phyloP scores from a whole-genome alignment of 2,113 vertebrate species.

The Rhynchomys soricoides region DNA sequence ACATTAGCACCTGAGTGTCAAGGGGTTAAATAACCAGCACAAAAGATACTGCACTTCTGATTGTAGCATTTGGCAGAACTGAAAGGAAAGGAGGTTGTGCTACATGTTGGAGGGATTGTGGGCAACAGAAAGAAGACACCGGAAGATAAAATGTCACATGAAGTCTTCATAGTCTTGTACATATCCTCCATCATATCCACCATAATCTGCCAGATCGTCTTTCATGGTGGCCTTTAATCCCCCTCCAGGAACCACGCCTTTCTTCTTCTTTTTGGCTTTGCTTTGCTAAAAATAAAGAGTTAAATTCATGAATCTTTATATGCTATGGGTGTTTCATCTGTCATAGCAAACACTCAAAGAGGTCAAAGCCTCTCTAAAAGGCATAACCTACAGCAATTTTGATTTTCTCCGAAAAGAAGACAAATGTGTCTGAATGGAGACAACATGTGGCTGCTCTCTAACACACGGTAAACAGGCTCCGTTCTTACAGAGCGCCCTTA shows the following conservation, averaged over 20 bases:
- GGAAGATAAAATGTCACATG: slow-evolving; percentile 92
- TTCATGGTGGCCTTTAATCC: slow-evolving; percentile 96
- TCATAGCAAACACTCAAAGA: slow-evolving; percentile 14
- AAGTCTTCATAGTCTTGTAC: slow-evolving; percentile 98
- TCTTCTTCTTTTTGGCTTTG: slow-evolving; percentile 99
- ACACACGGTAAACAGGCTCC: not conserved
- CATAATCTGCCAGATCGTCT: slow-evolving; percentile 95
- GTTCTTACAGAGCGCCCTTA: slow-evolving; percentile 80
- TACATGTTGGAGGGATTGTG: slow-evolving; percentile 91
- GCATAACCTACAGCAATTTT: not conserved
- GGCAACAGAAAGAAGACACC: slow-evolving; percentile 86
- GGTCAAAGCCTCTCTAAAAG: not conserved
- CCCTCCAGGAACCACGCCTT: slow-evolving; percentile 92
- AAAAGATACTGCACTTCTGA: slow-evolving; percentile 91
- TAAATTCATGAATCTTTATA: slow-evolving; percentile 41
- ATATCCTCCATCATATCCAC: slow-evolving; percentile 93
- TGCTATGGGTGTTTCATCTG: not conserved
- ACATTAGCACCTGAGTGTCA: slow-evolving; percentile 73
- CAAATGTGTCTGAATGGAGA: not conserved
- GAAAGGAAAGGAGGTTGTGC: slow-evolving; percentile 91
- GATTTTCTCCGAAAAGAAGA: slow-evolving; percentile 1
- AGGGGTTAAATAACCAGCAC: slow-evolving; percentile 84
- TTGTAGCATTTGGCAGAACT: slow-evolving; percentile 96
- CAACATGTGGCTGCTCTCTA: not conserved
- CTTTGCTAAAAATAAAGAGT: slow-evolving; percentile 89